phyloP scores from a whole-genome alignment of 2,113 vertebrate species.

The Anoplopoma fimbria region DNA sequence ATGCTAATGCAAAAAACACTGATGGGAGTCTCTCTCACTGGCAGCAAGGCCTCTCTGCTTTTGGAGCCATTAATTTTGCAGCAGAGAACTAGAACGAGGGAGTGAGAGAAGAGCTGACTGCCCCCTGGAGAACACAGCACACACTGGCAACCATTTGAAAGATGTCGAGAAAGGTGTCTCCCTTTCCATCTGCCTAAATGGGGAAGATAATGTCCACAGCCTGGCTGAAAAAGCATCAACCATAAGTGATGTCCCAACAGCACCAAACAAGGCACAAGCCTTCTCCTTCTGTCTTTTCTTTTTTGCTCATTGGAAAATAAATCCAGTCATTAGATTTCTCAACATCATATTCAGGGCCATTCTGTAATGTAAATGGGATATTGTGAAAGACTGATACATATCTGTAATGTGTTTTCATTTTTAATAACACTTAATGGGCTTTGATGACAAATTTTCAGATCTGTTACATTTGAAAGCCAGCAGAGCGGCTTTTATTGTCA shows the following conservation, averaged over 20 bases:
- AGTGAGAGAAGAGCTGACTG: slow-evolving; percentile 51
- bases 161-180: slow-evolving; percentile 68
- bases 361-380: slow-evolving; percentile 53
- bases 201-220: slow-evolving; percentile 39
- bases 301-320: slow-evolving; percentile 6
- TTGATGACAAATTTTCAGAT: slow-evolving; percentile 50
- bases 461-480: slow-evolving; percentile 35
- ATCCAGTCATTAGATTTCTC: slow-evolving; percentile 31
- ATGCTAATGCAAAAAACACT: slow-evolving; percentile 68
- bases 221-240: slow-evolving; percentile 49
- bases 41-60: slow-evolving; percentile 65
- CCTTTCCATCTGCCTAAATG: slow-evolving; percentile 50
- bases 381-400: slow-evolving; percentile 35
- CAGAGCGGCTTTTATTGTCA: slow-evolving; percentile 48
- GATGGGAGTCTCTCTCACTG: slow-evolving; percentile 61
- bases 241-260: slow-evolving; percentile 43
- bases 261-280: slow-evolving; percentile 19
- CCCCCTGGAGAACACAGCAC: slow-evolving; percentile 68
- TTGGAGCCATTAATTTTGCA: slow-evolving; percentile 75
- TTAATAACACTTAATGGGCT: slow-evolving; percentile 46
- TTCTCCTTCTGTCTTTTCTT: neutral
- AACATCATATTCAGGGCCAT: slow-evolving; percentile 8
- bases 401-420: slow-evolving; percentile 34
- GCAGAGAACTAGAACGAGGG: slow-evolving; percentile 60
- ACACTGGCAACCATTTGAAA: slow-evolving; percentile 68